Base-by-base conservation (phyloP, 2,888 invertebrate species). In the Clanis bilineata region DNA sequence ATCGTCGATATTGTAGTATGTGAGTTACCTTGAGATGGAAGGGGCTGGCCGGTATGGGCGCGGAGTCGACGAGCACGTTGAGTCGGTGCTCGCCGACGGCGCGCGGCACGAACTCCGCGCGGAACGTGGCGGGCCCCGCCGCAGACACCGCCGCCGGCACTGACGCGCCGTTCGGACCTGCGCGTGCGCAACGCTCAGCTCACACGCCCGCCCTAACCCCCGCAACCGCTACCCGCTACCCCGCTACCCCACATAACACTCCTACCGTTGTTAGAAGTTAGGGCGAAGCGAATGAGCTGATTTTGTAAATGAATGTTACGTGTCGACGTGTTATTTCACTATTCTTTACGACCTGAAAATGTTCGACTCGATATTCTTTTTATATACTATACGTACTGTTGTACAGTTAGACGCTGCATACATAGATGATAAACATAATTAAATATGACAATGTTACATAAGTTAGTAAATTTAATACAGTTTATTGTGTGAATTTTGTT, bases 21-120 rank as follows among this genome's bases (percentile, higher is more conserved):
- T 55, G 23, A 4, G 62, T 71, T 64, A 94, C 94, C 93, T 98
- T 98, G 73, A 98, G 96, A 72, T 97, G 96, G 87, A 98, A 98
- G 4, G 98, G 98, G 80, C 98, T 98, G 54, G 98, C 98, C 22
- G 96, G 95, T 64, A 98, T 96, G 10, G 97, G 95, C 73, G 94
- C 87, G 67, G 96, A 95, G 80, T 95, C 96, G 64, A 97, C 96
- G 62, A 95, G 95, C 64, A 98, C 97, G 74, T 97, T 96, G 65
- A 98, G 96, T 64, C 96, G 94, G 86, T 98, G 98, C 78, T 98
- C 97, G 51, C 98, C 98, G 63, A 98, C 98, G 56, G 96, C 95
- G 71, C 96, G 93, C 10, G 98, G 98, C 64, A 96, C 96, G 86
- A 98, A 99, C 85, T 98, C 97, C 2, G 98, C 98, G 66, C 95